These are phyloP conservation scores for Cardiocondyla obscurior DNA, from an alignment of 1,140 invertebrate genomes.

Conservation along the genomic window DNA sequence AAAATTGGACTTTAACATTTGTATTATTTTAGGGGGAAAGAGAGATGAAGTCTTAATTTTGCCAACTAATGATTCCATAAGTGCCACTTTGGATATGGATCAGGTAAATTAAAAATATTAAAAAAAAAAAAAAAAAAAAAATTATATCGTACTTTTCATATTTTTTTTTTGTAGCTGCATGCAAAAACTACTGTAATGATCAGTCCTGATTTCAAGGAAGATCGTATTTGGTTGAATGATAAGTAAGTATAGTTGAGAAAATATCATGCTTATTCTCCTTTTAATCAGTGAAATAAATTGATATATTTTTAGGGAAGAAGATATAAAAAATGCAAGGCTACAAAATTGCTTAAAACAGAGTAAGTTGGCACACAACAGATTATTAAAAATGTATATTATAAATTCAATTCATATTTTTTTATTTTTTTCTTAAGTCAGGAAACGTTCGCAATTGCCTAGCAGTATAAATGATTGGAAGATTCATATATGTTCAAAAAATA, in stretches of 20 bases:
- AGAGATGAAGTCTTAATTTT: slow-evolving; percentile 95
- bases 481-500: slow-evolving; percentile 96
- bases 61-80: slow-evolving; percentile 98
- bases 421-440: slow-evolving; percentile 79
- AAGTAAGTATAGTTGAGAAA: slow-evolving; percentile 83
- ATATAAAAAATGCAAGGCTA: slow-evolving; percentile 89
- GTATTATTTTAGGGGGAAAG: slow-evolving; percentile 94
- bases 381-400: background rate
- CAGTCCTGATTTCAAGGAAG: slow-evolving; percentile 88
- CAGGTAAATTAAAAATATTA: slow-evolving; percentile 85
- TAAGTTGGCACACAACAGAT: slow-evolving; percentile 79
- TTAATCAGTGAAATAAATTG: slow-evolving; percentile 9
- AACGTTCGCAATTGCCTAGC: slow-evolving; percentile 77
- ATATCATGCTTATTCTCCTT: slow-evolving; percentile 7
- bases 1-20: background rate
- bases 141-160: slow-evolving; percentile 28
- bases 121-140: background rate
- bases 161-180: slow-evolving; percentile 88
- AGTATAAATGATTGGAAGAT: slow-evolving; percentile 88
- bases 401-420: slow-evolving; percentile 7
- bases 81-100: slow-evolving; percentile 93
- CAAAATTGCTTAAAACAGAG: slow-evolving; percentile 92
- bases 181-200: slow-evolving; percentile 94
- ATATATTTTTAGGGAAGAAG: slow-evolving; percentile 87
- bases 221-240: slow-evolving; percentile 96